Evolutionary conservation across 92 coral and sea anemone species (phyloP).

Genomic region (Phenganax subtilis): DNA sequence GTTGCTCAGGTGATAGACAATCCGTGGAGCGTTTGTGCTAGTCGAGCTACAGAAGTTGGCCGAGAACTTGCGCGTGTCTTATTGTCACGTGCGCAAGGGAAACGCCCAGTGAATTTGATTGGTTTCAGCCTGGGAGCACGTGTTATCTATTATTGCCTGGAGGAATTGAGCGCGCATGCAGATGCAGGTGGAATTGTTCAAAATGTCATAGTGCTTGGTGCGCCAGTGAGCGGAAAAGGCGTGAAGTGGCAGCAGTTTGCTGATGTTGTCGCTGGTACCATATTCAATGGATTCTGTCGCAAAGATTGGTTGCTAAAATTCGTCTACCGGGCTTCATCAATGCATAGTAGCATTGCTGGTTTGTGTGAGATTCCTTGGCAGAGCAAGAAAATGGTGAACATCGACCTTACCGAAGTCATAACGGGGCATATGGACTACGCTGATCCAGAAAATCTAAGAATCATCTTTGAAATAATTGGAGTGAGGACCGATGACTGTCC

Average conservation of each 20-base stretch:
- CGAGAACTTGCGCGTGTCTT: slow-evolving; percentile 69
- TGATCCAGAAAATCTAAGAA: slow-evolving; percentile 53
- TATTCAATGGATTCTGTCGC: slow-evolving; percentile 76
- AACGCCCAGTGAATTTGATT: slow-evolving; percentile 73
- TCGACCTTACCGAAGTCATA: slow-evolving; percentile 60
- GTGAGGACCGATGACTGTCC: slow-evolving; percentile 27
- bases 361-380: slow-evolving; percentile 63
- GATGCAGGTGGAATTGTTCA: slow-evolving; percentile 52
- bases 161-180: slow-evolving; percentile 48
- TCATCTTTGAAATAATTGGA: slow-evolving; percentile 54
- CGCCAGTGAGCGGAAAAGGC: slow-evolving; percentile 74
- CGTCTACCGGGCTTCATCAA: slow-evolving; percentile 71
- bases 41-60: slow-evolving; percentile 74
- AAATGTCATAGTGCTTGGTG: slow-evolving; percentile 72
- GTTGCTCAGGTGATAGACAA: slow-evolving; percentile 75
- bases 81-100: slow-evolving; percentile 68
- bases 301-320: slow-evolving; percentile 75
- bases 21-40: slow-evolving; percentile 85
- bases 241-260: slow-evolving; percentile 54
- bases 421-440: slow-evolving; percentile 69
- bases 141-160: slow-evolving; percentile 76
- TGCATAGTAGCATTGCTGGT: slow-evolving; percentile 63
- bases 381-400: slow-evolving; percentile 67
- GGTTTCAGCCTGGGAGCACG: slow-evolving; percentile 96
- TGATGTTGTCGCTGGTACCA: slow-evolving; percentile 69